Evolutionary conservation across 1,140 invertebrate species (phyloP).

Genomic region (Cecropterus lyciades): DNA sequence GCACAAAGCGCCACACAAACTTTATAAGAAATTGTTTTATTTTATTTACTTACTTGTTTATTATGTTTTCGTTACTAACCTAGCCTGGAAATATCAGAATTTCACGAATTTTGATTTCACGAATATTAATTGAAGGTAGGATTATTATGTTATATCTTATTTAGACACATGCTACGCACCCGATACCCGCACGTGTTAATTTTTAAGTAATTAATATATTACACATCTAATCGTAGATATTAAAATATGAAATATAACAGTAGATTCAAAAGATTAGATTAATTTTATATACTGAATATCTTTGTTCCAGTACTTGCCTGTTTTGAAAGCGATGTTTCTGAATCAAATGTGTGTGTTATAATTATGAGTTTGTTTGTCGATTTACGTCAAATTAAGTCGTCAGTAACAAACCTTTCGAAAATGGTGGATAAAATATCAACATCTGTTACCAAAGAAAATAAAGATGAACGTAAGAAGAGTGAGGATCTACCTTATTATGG

Average conservation of each 20-base stretch:
- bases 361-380: constrained; percentile 79
- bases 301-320: constrained; percentile 39
- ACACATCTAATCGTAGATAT: too few species aligned
- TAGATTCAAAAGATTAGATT: too few species aligned
- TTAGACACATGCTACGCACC: too few species aligned
- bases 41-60: background rate
- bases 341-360: constrained; percentile 15
- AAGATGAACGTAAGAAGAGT: constrained; percentile 54
- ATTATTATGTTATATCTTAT: too few species aligned
- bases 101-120: background rate
- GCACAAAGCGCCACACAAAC: constrained; percentile 36
- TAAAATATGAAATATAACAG: too few species aligned
- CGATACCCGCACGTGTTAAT: too few species aligned
- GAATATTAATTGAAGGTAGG: too few species aligned
- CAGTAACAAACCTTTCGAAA: constrained; percentile 75
- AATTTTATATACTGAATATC: too few species aligned
- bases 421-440: constrained; percentile 80
- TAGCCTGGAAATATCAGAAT: background rate
- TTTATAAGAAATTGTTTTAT: constrained; percentile 2
- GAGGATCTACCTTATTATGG: constrained; percentile 52
- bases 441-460: constrained; percentile 59
- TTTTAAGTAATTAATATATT: too few species aligned
- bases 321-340: constrained; percentile 7
- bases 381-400: constrained; percentile 75
- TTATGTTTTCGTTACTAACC: background rate